These are phyloP conservation scores for Strigamia maritima DNA, from an alignment of 2,888 invertebrate species.

Conservation along the genomic window DNA sequence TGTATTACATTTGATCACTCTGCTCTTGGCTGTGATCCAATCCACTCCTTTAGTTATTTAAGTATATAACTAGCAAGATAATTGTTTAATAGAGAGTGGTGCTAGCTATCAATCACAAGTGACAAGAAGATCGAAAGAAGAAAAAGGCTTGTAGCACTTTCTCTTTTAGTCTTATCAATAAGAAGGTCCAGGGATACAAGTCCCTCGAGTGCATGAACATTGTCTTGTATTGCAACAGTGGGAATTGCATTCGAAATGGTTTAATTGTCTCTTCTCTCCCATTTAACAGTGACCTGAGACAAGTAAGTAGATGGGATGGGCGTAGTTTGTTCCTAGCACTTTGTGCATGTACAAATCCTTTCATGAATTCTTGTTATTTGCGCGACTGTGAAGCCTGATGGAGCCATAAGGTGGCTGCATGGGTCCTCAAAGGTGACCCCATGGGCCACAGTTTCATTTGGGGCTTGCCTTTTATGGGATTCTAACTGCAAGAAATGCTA, in stretches of 20 bases:
- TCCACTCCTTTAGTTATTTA: too few relatives aligned
- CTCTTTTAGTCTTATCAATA: not conserved
- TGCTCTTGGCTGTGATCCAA: too few relatives aligned
- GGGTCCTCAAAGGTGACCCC: slow-evolving; percentile 8
- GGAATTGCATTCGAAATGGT: slow-evolving; percentile 9
- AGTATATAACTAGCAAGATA: too few relatives aligned
- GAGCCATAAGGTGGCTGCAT: slow-evolving; percentile 1
- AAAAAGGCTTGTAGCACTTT: not conserved
- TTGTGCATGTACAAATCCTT: slow-evolving; percentile 2
- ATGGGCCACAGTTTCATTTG: slow-evolving; percentile 11
- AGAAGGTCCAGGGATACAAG: not conserved
- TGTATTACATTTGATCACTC: too few relatives aligned
- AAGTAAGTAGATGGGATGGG: not conserved
- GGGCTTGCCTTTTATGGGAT: not conserved
- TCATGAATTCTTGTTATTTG: slow-evolving; percentile 19
- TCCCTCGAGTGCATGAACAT: not conserved
- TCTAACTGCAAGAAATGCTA: slow-evolving; percentile 19
- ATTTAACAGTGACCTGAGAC: slow-evolving; percentile 23
- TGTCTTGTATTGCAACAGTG: slow-evolving; percentile 11
- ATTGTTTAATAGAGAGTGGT: too few relatives aligned
- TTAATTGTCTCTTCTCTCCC: slow-evolving; percentile 20
- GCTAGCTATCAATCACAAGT: not conserved
- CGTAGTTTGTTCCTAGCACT: not conserved
- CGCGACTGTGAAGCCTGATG: not conserved
- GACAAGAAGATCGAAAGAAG: not conserved